Evolutionary conservation across 2,797 vertebrate genomes (phyloP), one percentile per base, ranked within the genome.

Genomic region (Pseudomugil gertrudae): DNA sequence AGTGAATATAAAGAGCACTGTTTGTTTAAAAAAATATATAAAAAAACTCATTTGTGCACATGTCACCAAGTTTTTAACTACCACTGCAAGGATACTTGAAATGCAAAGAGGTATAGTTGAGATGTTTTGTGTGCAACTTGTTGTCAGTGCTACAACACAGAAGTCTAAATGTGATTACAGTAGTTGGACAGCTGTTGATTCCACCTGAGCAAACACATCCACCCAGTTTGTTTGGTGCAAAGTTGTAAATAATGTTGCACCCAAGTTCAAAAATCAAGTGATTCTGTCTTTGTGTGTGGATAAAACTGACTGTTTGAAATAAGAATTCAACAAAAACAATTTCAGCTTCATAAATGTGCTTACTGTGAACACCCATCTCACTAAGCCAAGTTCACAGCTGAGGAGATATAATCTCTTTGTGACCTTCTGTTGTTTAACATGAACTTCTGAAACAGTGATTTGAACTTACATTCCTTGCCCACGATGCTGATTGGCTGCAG

Each of bases 401-500:
- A 63, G 9, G 40, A 78, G 10, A 53, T 27, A 36, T 17, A 57
- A 58, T 9, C 24, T 64, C 59, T 64, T 14, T 10, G 62, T 72
- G 66, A 76, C 78, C 63, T 50, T 29, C 36, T 48, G 59, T 62
- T 55, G 26, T 76, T 69, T 58, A 27, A 63, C 71, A 71, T 47
- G 36, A 17, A 26, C 38, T 57, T 43, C 63, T 54, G 62, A 40
- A 63, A 45, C 14, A 15, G 56, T 21, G 23, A 57, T 17, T 21
- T 56, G 24, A 69, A 89, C 93, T 93, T 64, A 95, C 94, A 57
- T 50, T 94, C 93, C 81, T 87, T 87, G 74, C 90, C 92, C 67
- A 94, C 88, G 0, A 79, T 38, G 85, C 90, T 90, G 92, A 94
- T 91, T 30, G 94, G 92, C 64, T 95, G 93, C 84, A 95, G 86